Conservation (phyloP, 2,888 invertebrate species). For the Nemotelus pantherinus region DNA sequence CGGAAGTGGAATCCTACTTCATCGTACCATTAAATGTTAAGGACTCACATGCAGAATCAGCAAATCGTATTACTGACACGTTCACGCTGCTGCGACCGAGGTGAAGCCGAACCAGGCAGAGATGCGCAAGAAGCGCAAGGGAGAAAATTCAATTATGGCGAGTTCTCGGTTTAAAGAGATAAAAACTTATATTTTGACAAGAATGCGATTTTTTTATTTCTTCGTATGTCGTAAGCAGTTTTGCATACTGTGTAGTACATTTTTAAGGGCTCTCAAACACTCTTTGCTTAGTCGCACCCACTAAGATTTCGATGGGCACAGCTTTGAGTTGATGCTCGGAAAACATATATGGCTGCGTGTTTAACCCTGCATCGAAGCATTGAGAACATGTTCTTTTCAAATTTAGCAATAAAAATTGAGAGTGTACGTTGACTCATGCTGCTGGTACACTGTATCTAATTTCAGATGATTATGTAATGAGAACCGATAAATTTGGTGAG, state of each 20-base stretch:
- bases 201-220: conserved; percentile 45
- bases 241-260: background rate
- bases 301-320: too few relatives aligned
- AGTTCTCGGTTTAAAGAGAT: conserved; percentile 41
- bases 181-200: conserved; percentile 42
- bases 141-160: conserved; percentile 47
- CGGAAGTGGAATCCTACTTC: background rate
- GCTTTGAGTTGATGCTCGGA: too few relatives aligned
- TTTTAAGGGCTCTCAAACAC: background rate
- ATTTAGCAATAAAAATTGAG: too few relatives aligned
- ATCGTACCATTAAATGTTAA: conserved; percentile 6
- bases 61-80: conserved; percentile 45
- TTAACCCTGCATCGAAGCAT: too few relatives aligned
- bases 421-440: too few relatives aligned
- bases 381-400: too few relatives aligned
- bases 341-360: too few relatives aligned
- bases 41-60: conserved; percentile 45
- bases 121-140: background rate
- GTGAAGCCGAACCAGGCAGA: background rate
- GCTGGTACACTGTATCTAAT: too few relatives aligned
- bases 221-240: conserved; percentile 25
- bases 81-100: background rate
- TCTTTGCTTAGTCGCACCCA: background rate
- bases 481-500: too few relatives aligned
- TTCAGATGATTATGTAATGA: too few relatives aligned